Evolutionary conservation across 2,888 invertebrate species (phyloP), one percentile per base, ranked within the genome.

Genomic region (Unio pictorum): DNA sequence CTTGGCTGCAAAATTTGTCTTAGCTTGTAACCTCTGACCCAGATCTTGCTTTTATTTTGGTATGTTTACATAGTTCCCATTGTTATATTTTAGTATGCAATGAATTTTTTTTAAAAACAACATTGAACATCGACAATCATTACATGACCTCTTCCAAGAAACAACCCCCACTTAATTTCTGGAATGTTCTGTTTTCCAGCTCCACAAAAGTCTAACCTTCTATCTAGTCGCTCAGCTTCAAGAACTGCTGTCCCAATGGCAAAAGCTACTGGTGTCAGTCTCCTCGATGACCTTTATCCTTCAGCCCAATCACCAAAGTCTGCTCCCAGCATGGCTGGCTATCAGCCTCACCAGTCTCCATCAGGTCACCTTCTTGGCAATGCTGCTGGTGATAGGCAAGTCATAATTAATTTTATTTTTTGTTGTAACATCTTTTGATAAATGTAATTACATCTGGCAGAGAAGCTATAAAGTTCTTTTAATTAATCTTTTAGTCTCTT

Each of bases 211-310:
- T 61, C 64, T 55, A 68, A 70, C 55, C 71, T 73, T 23, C 78
- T 78, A 55, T 75, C 79, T 17, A 77, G 79, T 64, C 79, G 84
- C 11, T 34, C 80, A 20, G 77, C 81, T 6, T 87, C 88, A 5
- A 76, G 88, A 18, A 81, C 82, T 74, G 81, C 88, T 3, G 82
- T 84, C 58, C 86, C 88, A 0, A 72, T 89, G 72, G 85, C 88
- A 15, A 83, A 84, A 74, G 88, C 87, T 45, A 82, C 82, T 20
- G 88, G 86, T 5, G 81, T 89, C 65, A 87, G 85, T 66, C 80
- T 87, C 23, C 69, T 80, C 8, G 89, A 89, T 68, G 87, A 88
- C 64, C 75, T 88, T 26, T 67, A 85, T 8, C 82, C 80, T 11
- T 77, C 80, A 15, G 72, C 77, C 67, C 79, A 67, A 28, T 69